These are phyloP conservation scores for Ecliptopera silaceata DNA, from an alignment of 2,888 invertebrate species.

Conservation along the genomic window DNA sequence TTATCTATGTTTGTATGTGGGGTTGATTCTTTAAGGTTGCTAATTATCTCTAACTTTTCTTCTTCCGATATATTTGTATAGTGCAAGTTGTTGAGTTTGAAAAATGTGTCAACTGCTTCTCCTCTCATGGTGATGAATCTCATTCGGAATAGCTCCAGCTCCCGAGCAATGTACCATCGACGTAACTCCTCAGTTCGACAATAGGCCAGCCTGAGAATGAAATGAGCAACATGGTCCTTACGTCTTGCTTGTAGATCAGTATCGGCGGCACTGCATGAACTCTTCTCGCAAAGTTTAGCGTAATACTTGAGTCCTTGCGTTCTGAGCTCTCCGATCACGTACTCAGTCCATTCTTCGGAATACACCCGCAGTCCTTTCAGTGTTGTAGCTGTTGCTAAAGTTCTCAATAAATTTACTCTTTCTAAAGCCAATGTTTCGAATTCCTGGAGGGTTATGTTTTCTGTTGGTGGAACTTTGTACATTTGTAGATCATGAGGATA, in stretches of 20 bases:
- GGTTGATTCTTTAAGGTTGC: constrained; percentile 84
- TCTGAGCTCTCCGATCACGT: constrained; percentile 85
- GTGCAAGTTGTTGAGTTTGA: constrained; percentile 86
- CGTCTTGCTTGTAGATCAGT: constrained; percentile 86
- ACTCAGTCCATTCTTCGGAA: constrained; percentile 87
- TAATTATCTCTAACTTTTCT: constrained; percentile 85
- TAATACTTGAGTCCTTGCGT: constrained; percentile 87
- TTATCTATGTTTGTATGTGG: constrained; percentile 83
- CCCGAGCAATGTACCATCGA: constrained; percentile 94
- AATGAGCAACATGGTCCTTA: constrained; percentile 96
- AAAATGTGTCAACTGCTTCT: constrained; percentile 86
- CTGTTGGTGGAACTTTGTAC: constrained; percentile 89
- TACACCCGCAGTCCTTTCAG: constrained; percentile 84
- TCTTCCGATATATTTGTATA: constrained; percentile 86
- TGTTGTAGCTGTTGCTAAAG: constrained; percentile 88
- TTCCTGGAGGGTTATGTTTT: constrained; percentile 89
- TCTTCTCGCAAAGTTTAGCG: constrained; percentile 83
- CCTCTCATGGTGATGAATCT: constrained; percentile 86
- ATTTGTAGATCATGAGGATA: constrained; percentile 91
- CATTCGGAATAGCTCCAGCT: constrained; percentile 94
- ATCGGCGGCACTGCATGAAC: constrained; percentile 80
- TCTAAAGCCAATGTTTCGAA: constrained; percentile 95
- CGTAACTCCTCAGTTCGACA: constrained; percentile 93
- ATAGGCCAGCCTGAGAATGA: constrained; percentile 94
- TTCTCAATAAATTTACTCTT: constrained; percentile 89